Conservation (phyloP, 1,140 invertebrate genomes). For the Megalonaias nervosa region DNA sequence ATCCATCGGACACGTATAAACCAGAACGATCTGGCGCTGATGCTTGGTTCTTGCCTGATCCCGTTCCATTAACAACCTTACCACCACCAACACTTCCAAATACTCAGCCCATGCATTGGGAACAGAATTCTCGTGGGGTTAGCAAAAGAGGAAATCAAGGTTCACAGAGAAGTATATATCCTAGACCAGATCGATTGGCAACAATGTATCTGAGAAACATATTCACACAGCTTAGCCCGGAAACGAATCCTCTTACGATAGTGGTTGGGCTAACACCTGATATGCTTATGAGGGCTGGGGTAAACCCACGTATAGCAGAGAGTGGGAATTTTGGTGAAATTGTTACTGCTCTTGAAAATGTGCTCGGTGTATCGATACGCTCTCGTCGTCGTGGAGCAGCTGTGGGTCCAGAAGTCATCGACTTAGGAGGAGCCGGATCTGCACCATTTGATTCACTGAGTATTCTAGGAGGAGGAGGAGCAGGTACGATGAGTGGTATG, state of each 20-base stretch:
- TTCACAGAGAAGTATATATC: slow-evolving; percentile 9
- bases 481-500: background rate
- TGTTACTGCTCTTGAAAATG: slow-evolving; percentile 25
- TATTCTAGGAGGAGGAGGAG: background rate
- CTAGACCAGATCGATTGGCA: slow-evolving; percentile 27
- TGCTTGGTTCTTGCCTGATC: no score
- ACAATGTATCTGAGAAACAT: slow-evolving; percentile 29
- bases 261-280: slow-evolving; percentile 32
- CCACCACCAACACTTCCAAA: slow-evolving; percentile 1
- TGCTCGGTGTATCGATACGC: slow-evolving; percentile 22
- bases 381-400: no score
- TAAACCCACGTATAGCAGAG: slow-evolving; percentile 34
- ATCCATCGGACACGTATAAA: no score
- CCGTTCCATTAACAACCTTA: background rate
- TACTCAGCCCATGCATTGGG: background rate
- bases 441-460: background rate
- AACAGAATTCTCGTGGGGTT: no score
- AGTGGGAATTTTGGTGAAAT: slow-evolving; percentile 30
- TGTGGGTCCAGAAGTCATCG: no score
- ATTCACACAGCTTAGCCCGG: slow-evolving; percentile 22
- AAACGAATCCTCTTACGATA: slow-evolving; percentile 29
- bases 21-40: no score
- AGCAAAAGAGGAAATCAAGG: no score
- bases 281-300: slow-evolving; percentile 31
- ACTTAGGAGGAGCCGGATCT: no score